Percentiles rank a stretch among this genome's conserved stretches.
These are phyloP conservation scores for Albula glossodonta DNA, from an alignment of 2,113 vertebrate genomes.

Conservation along the genomic window DNA sequence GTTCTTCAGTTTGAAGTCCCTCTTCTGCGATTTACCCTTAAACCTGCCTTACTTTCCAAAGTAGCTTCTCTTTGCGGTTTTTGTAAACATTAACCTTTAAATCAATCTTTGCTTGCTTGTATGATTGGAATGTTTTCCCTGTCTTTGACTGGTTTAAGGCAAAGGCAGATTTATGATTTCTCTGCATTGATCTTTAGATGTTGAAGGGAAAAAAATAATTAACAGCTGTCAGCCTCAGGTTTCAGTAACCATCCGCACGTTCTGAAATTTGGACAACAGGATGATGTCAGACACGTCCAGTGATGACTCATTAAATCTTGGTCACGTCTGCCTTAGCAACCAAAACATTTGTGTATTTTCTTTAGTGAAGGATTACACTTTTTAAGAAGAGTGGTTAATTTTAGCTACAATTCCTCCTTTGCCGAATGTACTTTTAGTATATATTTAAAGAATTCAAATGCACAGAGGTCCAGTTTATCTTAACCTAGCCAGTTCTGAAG, in stretches of 20 bases:
- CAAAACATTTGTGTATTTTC: background rate
- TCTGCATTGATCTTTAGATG: background rate
- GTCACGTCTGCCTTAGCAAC: background rate
- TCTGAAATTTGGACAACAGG: too few relatives aligned
- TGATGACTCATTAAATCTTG: too few relatives aligned
- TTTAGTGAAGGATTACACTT: background rate
- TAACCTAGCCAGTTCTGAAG: too few relatives aligned
- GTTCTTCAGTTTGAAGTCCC: background rate
- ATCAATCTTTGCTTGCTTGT: background rate
- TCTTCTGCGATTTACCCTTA: too few relatives aligned
- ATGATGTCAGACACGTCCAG: too few relatives aligned
- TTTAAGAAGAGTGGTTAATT: too few relatives aligned
- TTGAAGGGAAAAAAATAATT: background rate
- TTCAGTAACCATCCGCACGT: background rate
- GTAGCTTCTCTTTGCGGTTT: background rate
- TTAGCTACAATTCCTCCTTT: too few relatives aligned
- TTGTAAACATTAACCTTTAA: background rate
- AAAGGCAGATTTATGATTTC: background rate
- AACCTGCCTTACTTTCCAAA: background rate
- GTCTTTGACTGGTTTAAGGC: background rate
- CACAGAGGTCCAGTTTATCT: too few relatives aligned
- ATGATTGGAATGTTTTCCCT: background rate
- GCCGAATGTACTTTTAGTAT: too few relatives aligned
- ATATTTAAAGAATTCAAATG: too few relatives aligned
- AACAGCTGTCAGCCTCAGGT: background rate